Percentiles rank a stretch among this genome's conserved stretches.
Evolutionary conservation across 1,140 invertebrate species (phyloP).

Genomic region (Zeugodacus cucurbitae): DNA sequence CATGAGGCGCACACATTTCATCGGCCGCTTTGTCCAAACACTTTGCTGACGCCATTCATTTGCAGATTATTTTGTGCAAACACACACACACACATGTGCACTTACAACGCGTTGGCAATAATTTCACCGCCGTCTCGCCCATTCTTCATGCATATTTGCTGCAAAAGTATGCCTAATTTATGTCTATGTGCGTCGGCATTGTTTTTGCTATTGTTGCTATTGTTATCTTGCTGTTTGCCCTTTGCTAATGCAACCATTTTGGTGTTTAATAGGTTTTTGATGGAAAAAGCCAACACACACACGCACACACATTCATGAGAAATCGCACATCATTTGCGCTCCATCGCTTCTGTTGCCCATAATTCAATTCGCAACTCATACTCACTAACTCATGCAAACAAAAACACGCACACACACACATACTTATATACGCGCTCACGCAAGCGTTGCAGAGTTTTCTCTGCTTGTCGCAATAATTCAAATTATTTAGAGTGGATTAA

Average conservation of each 20-base stretch:
- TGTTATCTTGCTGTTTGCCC: background rate
- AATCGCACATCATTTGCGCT: background rate
- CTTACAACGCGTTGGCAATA: background rate
- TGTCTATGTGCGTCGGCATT: background rate
- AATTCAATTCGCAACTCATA: background rate
- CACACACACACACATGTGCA: background rate
- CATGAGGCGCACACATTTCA: background rate
- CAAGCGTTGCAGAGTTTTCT: background rate
- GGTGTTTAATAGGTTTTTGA: background rate
- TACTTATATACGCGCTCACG: too few species aligned
- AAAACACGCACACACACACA: background rate
- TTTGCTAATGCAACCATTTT: background rate
- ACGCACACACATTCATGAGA: background rate
- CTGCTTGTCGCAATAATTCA: constrained; percentile 21
- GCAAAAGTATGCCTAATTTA: constrained; percentile 1
- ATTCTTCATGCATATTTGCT: background rate
- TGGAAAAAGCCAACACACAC: background rate
- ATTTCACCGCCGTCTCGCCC: background rate
- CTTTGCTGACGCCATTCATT: background rate
- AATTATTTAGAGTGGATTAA: constrained; percentile 39
- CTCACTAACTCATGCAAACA: background rate
- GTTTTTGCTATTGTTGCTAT: background rate
- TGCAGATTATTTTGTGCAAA: background rate
- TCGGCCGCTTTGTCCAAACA: background rate
- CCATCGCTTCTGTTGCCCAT: background rate